These are phyloP conservation scores for Eucidaris tribuloides DNA, from an alignment of 35 echinoderm and acorn worm species.

Conservation along the genomic window DNA sequence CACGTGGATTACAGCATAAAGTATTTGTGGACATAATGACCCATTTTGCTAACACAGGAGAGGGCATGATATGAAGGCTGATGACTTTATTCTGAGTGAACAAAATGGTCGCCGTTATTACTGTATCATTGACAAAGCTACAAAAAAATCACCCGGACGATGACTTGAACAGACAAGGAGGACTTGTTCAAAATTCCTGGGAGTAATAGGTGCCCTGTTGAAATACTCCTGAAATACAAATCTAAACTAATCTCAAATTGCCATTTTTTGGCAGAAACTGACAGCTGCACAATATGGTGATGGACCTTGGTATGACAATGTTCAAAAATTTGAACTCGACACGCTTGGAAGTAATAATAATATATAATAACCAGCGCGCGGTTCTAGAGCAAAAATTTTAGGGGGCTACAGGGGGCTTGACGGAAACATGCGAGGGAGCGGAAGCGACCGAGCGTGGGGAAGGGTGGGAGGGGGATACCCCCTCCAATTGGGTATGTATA, in stretches of 20 bases:
- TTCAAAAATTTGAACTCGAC: neutral
- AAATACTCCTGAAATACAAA: slow-evolving; percentile 2
- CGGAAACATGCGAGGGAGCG: too few species aligned
- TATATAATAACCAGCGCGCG: too few species aligned
- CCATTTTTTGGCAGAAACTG: neutral
- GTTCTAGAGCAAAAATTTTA: too few species aligned
- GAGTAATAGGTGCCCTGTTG: slow-evolving; percentile 10
- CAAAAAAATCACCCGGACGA: neutral
- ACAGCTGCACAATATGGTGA: slow-evolving; percentile 1
- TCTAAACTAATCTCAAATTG: slow-evolving; percentile 14
- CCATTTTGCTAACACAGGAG: slow-evolving; percentile 8
- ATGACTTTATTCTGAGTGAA: slow-evolving; percentile 2
- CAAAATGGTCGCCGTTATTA: neutral
- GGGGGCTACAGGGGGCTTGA: too few species aligned
- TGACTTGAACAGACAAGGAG: neutral
- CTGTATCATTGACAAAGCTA: neutral
- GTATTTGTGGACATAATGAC: slow-evolving; percentile 29
- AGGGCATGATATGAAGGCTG: neutral
- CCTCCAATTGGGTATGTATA: too few species aligned
- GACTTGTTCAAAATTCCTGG: slow-evolving; percentile 4
- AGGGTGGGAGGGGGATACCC: too few species aligned
- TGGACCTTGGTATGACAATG: slow-evolving; percentile 14
- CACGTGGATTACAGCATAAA: slow-evolving; percentile 18
- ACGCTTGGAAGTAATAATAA: neutral
- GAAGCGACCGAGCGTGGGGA: too few species aligned